Percentiles rank a stretch among this genome's conserved stretches.
Evolutionary conservation across 2,797 vertebrate genomes (phyloP).

Genomic region (Hemitrygon akajei): DNA sequence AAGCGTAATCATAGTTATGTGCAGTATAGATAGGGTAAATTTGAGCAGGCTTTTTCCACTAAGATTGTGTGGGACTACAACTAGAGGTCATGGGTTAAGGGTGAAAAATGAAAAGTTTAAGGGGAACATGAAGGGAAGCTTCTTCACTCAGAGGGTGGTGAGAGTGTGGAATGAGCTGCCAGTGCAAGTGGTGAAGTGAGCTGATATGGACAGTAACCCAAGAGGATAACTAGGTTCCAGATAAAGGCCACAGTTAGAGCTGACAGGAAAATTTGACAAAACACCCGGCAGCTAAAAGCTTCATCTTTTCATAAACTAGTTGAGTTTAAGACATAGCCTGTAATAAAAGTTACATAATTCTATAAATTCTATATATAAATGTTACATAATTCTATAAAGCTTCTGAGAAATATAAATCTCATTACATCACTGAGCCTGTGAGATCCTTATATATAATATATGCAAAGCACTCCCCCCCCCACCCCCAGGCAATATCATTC

Average conservation of each 20-base stretch:
- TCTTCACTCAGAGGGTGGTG: too few species aligned
- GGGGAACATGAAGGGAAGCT: too few species aligned
- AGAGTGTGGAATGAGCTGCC: too few species aligned
- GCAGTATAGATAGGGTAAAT: too few species aligned
- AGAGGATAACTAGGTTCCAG: neutral
- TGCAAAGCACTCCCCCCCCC: too few species aligned
- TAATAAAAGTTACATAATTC: neutral
- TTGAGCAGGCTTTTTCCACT: too few species aligned
- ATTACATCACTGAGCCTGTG: neutral
- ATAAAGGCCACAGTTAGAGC: neutral
- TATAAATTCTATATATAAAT: too few species aligned
- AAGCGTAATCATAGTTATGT: too few species aligned
- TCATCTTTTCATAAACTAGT: neutral
- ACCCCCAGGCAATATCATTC: neutral
- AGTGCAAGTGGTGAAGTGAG: too few species aligned
- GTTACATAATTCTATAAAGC: neutral
- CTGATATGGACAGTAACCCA: neutral
- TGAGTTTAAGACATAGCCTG: neutral
- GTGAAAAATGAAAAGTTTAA: too few species aligned
- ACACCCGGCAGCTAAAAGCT: neutral
- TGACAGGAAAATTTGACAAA: neutral
- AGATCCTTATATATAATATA: neutral
- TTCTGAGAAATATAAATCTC: neutral
- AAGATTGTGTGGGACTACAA: too few species aligned
- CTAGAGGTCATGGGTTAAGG: too few species aligned